A percentile compares a stretch with the other conserved stretches of the same genome.
phyloP scores from a whole-genome alignment of 1,140 invertebrate species.

The Diabrotica virgifera region DNA sequence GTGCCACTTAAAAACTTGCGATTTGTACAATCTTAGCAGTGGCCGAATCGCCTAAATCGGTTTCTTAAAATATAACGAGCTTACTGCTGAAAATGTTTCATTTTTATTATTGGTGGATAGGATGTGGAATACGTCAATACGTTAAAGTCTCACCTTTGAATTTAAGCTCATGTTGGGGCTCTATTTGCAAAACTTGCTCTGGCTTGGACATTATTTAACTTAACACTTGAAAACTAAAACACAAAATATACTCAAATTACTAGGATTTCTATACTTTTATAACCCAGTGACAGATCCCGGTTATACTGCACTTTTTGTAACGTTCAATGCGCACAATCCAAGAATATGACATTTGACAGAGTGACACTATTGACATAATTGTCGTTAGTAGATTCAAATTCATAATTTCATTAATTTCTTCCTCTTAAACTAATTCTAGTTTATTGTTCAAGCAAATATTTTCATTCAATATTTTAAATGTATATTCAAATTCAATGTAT shows the following conservation, averaged over 20 bases:
- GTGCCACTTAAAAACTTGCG: no score
- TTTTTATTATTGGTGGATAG: conserved; percentile 31
- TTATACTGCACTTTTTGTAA: conserved; percentile 43
- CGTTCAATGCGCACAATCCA: conserved; percentile 7
- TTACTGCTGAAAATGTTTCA: background rate
- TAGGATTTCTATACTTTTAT: conserved; percentile 8
- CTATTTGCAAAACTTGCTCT: conserved; percentile 69
- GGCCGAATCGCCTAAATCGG: background rate
- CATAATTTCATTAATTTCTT: no score
- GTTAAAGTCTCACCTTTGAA: conserved; percentile 61
- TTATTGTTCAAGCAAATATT: no score
- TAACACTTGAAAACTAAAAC: conserved; percentile 37
- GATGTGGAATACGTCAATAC: conserved; percentile 18
- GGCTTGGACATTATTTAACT: conserved; percentile 43
- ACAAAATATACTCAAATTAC: conserved; percentile 9
- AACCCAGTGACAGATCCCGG: conserved; percentile 39
- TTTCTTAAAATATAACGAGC: conserved; percentile 3
- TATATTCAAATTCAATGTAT: no score
- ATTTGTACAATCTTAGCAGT: no score
- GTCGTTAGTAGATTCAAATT: no score
- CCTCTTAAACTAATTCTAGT: no score
- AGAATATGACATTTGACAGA: background rate
- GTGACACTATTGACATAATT: background rate
- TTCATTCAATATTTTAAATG: no score
- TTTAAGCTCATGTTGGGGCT: conserved; percentile 68